Percentiles rank a stretch among this genome's conserved stretches.
Evolutionary conservation across 2,797 vertebrate species (phyloP).

Genomic region (Hafferia zeledoni): DNA sequence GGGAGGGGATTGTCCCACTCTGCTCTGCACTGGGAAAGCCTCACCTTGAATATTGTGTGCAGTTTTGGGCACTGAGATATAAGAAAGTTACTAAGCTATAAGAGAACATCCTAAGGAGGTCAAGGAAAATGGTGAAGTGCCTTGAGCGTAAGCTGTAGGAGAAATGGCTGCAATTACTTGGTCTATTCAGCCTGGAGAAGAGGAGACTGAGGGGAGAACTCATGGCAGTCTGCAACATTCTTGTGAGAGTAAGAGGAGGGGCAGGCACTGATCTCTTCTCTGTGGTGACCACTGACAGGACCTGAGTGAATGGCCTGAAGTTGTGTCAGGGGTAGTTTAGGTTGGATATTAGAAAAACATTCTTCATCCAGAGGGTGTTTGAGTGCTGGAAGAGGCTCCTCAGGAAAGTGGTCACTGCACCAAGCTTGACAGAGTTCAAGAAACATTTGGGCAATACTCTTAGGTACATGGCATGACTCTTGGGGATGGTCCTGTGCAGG

Average conservation of each 20-base stretch:
- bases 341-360: neutral
- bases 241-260: neutral
- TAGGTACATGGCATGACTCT: neutral
- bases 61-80: neutral
- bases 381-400: neutral
- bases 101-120: neutral
- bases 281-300: neutral
- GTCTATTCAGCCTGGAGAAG: neutral
- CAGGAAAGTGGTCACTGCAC: neutral
- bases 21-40: too few relatives aligned
- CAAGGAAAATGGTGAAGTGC: neutral
- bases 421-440: neutral
- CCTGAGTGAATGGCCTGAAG: neutral
- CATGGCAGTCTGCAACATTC: neutral
- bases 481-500: neutral
- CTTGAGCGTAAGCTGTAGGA: neutral
- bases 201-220: neutral
- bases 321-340: too few relatives aligned
- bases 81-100: neutral
- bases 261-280: neutral
- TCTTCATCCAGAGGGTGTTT: neutral
- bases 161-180: neutral
- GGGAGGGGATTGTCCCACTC: too few relatives aligned
- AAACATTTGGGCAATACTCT: neutral
- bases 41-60: neutral